Conservation (phyloP, 2,113 vertebrate genomes). For the Chloropsis hardwickii region DNA sequence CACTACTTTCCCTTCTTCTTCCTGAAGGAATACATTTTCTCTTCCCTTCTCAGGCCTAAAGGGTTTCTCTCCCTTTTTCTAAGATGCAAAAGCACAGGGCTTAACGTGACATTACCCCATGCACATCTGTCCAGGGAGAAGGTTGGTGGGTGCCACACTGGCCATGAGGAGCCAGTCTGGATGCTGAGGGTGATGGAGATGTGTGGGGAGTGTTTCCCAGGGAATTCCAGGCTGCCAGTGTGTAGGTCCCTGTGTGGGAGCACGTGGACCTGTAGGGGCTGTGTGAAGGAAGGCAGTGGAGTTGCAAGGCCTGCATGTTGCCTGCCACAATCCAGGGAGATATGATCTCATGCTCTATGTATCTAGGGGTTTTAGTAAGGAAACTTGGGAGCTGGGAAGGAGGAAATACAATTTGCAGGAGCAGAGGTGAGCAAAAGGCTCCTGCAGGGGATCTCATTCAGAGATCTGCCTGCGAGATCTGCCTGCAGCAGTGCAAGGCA, state of each 20-base stretch:
- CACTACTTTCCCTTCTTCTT: neutral
- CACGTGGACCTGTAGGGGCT: neutral
- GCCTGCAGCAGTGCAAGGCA: neutral
- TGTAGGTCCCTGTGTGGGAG: neutral
- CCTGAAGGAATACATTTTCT: neutral
- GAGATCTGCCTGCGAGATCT: neutral
- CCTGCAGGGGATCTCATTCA: neutral
- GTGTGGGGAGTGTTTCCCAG: neutral
- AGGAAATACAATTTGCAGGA: neutral
- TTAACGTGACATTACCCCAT: rapidly evolving
- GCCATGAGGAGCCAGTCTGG: neutral
- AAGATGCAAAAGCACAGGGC: neutral
- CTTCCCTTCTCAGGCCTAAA: neutral
- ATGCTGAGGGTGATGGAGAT: neutral
- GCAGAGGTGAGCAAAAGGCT: neutral
- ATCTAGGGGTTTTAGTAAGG: neutral
- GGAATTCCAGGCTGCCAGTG: neutral
- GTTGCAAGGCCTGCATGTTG: neutral
- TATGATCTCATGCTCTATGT: neutral
- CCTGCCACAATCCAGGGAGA: neutral
- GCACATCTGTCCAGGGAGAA: neutral
- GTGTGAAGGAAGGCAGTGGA: neutral
- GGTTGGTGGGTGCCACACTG: neutral
- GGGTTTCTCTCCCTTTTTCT: neutral
- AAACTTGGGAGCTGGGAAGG: neutral